These are phyloP conservation scores for Salvelinus alpinus DNA, from an alignment of 2,113 vertebrate genomes.

Conservation along the genomic window DNA sequence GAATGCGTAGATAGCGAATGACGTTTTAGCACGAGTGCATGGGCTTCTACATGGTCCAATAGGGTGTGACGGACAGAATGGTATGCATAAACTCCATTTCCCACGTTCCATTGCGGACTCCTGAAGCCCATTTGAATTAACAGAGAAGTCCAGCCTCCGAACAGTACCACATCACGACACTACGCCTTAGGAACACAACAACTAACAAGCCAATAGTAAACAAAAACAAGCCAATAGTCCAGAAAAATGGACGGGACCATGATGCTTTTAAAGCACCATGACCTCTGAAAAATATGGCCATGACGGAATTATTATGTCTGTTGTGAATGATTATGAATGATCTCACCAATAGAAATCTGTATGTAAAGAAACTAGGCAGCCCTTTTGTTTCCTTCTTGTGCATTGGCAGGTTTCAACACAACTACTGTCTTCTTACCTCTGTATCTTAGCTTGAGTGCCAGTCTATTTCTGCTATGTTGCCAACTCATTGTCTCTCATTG, in stretches of 20 bases:
- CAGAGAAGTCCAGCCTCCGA: constrained; percentile 15
- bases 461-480: too few species aligned
- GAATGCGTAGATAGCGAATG: constrained; percentile 22
- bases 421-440: constrained; percentile 20
- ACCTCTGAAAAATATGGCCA: constrained; percentile 46
- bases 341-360: constrained; percentile 30
- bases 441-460: too few species aligned
- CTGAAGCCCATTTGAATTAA: constrained; percentile 37
- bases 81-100: constrained; percentile 22
- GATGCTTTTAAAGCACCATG: constrained; percentile 30
- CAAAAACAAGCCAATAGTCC: constrained; percentile 6
- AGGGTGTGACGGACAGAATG: constrained; percentile 1
- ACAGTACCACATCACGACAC: constrained; percentile 9
- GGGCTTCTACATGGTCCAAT: constrained; percentile 27
- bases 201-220: not conserved
- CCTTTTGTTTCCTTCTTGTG: constrained; percentile 48
- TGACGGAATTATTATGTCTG: constrained; percentile 61
- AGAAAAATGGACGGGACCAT: constrained; percentile 11
- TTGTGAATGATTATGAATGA: constrained; percentile 46
- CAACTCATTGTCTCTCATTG: too few species aligned
- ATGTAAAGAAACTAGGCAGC: constrained; percentile 30
- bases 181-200: constrained; percentile 21
- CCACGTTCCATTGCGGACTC: constrained; percentile 26
- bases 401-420: constrained; percentile 64
- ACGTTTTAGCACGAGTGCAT: constrained; percentile 50